A percentile compares a stretch with the other conserved stretches of the same genome.
Evolutionary conservation across 2,113 vertebrate genomes (phyloP).

Genomic region (Chionis minor): DNA sequence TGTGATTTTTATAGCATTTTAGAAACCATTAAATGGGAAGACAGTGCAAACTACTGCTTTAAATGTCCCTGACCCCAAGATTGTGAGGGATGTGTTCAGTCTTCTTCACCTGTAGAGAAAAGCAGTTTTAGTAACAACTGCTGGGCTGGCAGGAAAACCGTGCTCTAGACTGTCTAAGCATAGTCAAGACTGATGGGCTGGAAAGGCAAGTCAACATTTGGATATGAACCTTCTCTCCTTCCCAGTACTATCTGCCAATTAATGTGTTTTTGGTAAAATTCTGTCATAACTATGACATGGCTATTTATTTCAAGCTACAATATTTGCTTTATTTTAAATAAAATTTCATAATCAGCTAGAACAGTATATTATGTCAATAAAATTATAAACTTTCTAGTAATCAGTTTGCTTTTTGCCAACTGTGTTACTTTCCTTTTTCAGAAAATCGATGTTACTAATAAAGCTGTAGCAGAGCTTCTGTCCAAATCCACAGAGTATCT

Average conservation of each 20-base stretch:
- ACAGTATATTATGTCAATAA: background rate
- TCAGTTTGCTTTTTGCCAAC: background rate
- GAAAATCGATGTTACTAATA: slow-evolving; percentile 96
- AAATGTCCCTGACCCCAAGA: background rate
- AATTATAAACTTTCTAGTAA: background rate
- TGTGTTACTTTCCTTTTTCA: slow-evolving; percentile 54
- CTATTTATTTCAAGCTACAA: background rate
- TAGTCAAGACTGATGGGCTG: background rate
- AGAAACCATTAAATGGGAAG: background rate
- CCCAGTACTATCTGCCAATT: background rate
- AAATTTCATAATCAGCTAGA: background rate
- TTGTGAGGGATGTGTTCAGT: background rate
- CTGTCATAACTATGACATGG: background rate
- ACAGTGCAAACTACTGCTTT: background rate
- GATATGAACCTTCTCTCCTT: background rate
- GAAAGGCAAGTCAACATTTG: background rate
- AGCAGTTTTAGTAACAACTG: background rate
- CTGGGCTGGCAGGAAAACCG: background rate
- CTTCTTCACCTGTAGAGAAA: background rate
- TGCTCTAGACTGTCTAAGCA: background rate
- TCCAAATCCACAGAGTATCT: slow-evolving; percentile 93
- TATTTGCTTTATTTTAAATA: background rate
- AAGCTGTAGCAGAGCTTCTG: slow-evolving; percentile 89
- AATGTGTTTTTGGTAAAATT: background rate
- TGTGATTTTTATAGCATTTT: background rate